phyloP scores from a whole-genome alignment of 2,888 invertebrate genomes.

The Nezara viridula region DNA sequence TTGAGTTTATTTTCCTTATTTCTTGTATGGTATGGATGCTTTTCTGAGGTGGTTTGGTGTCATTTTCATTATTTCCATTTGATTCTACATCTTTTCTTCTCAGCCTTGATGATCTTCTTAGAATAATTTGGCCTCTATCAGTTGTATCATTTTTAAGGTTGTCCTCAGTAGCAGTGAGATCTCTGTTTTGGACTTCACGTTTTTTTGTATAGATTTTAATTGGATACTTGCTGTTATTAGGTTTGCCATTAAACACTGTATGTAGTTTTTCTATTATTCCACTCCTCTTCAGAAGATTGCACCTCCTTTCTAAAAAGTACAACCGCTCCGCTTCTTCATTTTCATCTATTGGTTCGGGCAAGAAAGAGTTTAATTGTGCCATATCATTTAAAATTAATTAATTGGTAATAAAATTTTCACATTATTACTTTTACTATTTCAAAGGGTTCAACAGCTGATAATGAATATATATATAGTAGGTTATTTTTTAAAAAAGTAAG shows the following conservation, averaged over 20 bases:
- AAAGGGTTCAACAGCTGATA: slow-evolving; percentile 20
- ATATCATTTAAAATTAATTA: slow-evolving; percentile 34
- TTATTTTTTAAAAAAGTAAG: neutral
- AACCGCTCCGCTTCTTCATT: slow-evolving; percentile 9
- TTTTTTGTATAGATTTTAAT: slow-evolving; percentile 13
- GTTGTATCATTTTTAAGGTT: neutral
- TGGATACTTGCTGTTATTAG: neutral
- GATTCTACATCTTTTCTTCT: neutral
- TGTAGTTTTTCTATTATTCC: slow-evolving; percentile 42
- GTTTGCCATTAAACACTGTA: neutral
- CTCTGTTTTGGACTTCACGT: neutral
- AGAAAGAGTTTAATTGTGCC: slow-evolving; percentile 38
- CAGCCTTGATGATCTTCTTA: neutral
- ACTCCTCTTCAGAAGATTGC: slow-evolving; percentile 25
- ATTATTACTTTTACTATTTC: neutral
- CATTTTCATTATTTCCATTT: neutral
- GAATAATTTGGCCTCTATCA: neutral
- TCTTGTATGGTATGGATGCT: neutral
- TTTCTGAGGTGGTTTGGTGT: neutral
- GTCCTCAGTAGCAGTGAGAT: neutral
- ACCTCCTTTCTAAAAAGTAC: slow-evolving; percentile 4
- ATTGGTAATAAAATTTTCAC: neutral
- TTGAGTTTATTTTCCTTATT: neutral
- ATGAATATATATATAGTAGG: neutral
- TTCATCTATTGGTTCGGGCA: slow-evolving; percentile 32